Evolutionary conservation across 2,888 invertebrate genomes (phyloP).

Genomic region (Cephus pygmeus): DNA sequence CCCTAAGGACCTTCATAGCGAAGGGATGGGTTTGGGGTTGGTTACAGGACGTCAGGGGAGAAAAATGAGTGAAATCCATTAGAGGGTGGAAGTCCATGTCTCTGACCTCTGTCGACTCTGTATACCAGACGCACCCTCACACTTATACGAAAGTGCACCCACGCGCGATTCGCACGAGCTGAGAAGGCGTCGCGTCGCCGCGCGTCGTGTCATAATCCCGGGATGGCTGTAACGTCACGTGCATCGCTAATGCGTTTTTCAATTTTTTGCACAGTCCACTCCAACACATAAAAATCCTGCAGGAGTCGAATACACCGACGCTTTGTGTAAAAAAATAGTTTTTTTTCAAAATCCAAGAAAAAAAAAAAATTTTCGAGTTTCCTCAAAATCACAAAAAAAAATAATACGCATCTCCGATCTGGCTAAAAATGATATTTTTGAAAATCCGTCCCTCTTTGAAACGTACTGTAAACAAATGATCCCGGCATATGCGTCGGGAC

Average conservation of each 20-base stretch:
- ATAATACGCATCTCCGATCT: too few species aligned
- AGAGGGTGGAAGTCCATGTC: constrained; percentile 44
- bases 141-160: constrained; percentile 25
- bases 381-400: neutral
- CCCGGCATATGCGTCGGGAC: constrained; percentile 28
- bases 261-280: neutral
- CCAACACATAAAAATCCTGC: neutral
- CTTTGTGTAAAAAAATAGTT: too few species aligned
- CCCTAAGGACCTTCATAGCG: constrained; percentile 40
- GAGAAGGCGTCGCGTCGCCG: constrained; percentile 12
- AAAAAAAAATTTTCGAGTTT: too few species aligned
- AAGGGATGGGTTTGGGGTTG: constrained; percentile 41
- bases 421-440: too few species aligned
- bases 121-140: constrained; percentile 24
- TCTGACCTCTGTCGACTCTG: constrained; percentile 55
- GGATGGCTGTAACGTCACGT: constrained; percentile 45
- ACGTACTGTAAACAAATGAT: constrained; percentile 8
- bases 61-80: constrained; percentile 66
- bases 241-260: constrained; percentile 52
- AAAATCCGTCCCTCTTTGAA: too few species aligned
- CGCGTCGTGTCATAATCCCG: constrained; percentile 31
- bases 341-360: too few species aligned
- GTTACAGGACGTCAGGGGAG: constrained; percentile 54
- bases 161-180: constrained; percentile 18
- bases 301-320: too few species aligned